Evolutionary conservation across 2,113 vertebrate species (phyloP), one percentile per base, ranked within the genome.

Genomic region (Mirza zaza): DNA sequence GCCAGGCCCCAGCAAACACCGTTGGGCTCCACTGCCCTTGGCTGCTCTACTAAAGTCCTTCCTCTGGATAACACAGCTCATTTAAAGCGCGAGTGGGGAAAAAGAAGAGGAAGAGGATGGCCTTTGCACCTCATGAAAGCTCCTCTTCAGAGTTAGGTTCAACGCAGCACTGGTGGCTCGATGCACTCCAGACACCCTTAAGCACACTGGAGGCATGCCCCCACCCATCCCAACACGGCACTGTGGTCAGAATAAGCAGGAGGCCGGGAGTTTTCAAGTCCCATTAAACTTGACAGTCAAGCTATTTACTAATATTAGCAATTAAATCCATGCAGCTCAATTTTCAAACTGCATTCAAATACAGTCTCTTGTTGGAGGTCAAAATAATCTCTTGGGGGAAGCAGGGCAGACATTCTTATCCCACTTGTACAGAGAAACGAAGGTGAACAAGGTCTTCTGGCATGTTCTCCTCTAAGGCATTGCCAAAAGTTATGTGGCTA

Each of bases 1-100:
- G 98, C 97, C 6, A 5, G 95, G 76, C 4, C 96, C 97, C 98
- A 98, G 98, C 90, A 98, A 96, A 97, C 83, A 96, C 42, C 63
- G 86, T 85, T 21, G 59, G 97, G 87, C 92, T 98, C 95, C 96
- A 95, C 92, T 67, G 68, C 96, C 97, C 97, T 97, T 79, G 5
- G 94, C 95, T 96, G 97, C 97, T 98, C 79, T 97, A 92, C 82
- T 85, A 57, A 97, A 73, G 85, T 57, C 84, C 94, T 97, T 97
- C 96, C 96, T 98, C 57, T 94, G 97, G 67, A 73, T 88, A 71
- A 65, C 90, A 70, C 68, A 76, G 77, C 48, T 90, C 84, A 81
- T 68, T 88, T 12, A 65, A 29, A 84, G 50, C 70, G 32, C 0
- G 25, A 73, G n/a, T 27, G 61, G 1, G 3, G 1, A 25, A 45